Percentiles rank a stretch among this genome's conserved stretches.
These are phyloP conservation scores for Drosophila tsacasi DNA, from an alignment of 1,140 invertebrate genomes.

Conservation along the genomic window DNA sequence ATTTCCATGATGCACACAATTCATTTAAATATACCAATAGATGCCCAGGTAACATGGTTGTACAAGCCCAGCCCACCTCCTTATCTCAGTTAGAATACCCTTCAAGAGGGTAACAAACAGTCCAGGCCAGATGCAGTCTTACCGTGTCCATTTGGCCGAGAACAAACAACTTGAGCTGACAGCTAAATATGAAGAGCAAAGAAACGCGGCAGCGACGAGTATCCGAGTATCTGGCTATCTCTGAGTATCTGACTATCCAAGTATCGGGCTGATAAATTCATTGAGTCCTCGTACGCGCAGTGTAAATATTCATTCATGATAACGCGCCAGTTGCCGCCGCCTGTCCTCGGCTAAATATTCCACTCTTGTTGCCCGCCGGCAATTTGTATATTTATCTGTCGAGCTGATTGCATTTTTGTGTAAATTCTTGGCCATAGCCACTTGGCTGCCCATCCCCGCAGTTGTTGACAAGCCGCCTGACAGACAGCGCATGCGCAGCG, in stretches of 20 bases:
- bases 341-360: slow-evolving; percentile 6
- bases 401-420: slow-evolving; percentile 74
- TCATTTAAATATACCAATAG: neutral
- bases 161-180: slow-evolving; percentile 39
- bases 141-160: slow-evolving; percentile 4
- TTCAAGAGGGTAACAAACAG: neutral
- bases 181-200: slow-evolving; percentile 50
- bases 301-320: slow-evolving; percentile 70
- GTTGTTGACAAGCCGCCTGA: slow-evolving; percentile 23
- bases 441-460: slow-evolving; percentile 1
- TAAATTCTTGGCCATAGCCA: slow-evolving; percentile 63
- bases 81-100: neutral
- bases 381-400: slow-evolving; percentile 64
- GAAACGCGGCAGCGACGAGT: slow-evolving; percentile 3
- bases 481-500: slow-evolving; percentile 43
- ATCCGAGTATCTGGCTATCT: slow-evolving; percentile 1
- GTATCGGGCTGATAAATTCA: slow-evolving; percentile 61
- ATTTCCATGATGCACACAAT: neutral
- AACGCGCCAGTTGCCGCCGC: slow-evolving; percentile 52
- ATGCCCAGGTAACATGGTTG: neutral
- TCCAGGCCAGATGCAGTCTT: slow-evolving; percentile 19
- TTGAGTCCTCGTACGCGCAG: slow-evolving; percentile 45
- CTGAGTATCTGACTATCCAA: slow-evolving; percentile 12
- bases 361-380: slow-evolving; percentile 9
- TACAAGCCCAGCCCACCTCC: no score